Conservation (phyloP, 2,888 invertebrate species). For the Drosophila paramelanica region DNA sequence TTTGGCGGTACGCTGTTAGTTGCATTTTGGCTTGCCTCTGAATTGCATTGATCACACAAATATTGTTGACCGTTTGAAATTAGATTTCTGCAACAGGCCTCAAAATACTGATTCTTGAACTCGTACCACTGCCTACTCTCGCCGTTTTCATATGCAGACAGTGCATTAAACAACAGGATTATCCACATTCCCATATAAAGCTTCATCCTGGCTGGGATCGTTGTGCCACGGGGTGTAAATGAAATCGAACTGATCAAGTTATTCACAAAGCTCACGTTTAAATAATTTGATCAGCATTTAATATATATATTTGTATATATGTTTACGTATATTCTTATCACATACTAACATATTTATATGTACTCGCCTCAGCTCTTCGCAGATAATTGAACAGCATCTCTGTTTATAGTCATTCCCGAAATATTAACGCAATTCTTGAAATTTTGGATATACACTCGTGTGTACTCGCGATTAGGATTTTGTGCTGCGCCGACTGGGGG, state of each 20-base stretch:
- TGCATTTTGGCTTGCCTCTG: not conserved
- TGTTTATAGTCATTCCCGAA: too few species aligned
- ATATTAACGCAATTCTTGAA: too few species aligned
- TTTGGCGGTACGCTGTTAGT: not conserved
- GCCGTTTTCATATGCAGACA: not conserved
- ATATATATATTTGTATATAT: too few species aligned
- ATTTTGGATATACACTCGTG: too few species aligned
- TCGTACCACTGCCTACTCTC: conserved; percentile 6
- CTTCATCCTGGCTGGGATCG: not conserved
- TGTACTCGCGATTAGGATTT: too few species aligned
- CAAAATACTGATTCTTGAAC: not conserved
- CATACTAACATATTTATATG: too few species aligned
- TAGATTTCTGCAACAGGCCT: conserved; percentile 9
- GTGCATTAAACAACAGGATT: not conserved
- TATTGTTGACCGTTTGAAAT: conserved; percentile 1
- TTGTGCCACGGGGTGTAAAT: not conserved
- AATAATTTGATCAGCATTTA: too few species aligned
- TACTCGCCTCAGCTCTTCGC: too few species aligned
- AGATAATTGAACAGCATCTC: too few species aligned
- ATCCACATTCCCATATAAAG: not conserved
- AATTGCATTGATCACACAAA: not conserved
- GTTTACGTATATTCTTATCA: too few species aligned
- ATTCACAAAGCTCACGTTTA: too few species aligned
- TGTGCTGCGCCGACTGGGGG: too few species aligned
- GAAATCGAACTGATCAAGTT: not conserved